Evolutionary conservation across 2,797 vertebrate species (phyloP).

Genomic region (Synanceia verrucosa): DNA sequence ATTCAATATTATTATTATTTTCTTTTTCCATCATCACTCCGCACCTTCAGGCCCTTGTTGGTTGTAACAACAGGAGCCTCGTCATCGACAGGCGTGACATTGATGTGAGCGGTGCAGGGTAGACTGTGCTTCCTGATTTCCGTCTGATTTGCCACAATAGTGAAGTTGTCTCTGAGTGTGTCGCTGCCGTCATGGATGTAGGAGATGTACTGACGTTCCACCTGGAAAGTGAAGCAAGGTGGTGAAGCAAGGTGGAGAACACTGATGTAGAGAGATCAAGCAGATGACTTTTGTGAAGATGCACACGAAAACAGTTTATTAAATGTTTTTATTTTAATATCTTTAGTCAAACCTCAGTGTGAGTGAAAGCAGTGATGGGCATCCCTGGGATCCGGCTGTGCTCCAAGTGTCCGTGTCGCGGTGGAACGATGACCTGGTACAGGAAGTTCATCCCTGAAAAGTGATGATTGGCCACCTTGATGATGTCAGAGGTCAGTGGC

Average conservation of each 20-base stretch:
- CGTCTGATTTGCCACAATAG: conserved; percentile 85
- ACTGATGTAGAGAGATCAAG: background rate
- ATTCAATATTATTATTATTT: background rate
- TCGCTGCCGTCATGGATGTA: conserved; percentile 91
- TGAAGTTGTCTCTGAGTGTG: conserved; percentile 86
- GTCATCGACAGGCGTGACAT: conserved; percentile 87
- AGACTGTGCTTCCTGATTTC: conserved; percentile 87
- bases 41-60: conserved; percentile 88
- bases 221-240: conserved; percentile 66
- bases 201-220: conserved; percentile 88
- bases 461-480: conserved; percentile 84
- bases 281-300: too few relatives aligned
- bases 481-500: conserved; percentile 79
- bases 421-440: conserved; percentile 84
- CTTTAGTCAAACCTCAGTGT: conserved; percentile 87
- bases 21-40: conserved; percentile 8
- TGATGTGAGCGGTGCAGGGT: conserved; percentile 80
- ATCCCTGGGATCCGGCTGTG: conserved; percentile 84
- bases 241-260: background rate
- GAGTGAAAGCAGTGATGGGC: conserved; percentile 86
- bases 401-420: conserved; percentile 86
- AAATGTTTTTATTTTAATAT: too few relatives aligned
- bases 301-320: too few relatives aligned
- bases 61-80: conserved; percentile 83
- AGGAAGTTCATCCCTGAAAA: conserved; percentile 86